phyloP scores from a whole-genome alignment of 2,797 vertebrate genomes.

The Chloroceryle inda region DNA sequence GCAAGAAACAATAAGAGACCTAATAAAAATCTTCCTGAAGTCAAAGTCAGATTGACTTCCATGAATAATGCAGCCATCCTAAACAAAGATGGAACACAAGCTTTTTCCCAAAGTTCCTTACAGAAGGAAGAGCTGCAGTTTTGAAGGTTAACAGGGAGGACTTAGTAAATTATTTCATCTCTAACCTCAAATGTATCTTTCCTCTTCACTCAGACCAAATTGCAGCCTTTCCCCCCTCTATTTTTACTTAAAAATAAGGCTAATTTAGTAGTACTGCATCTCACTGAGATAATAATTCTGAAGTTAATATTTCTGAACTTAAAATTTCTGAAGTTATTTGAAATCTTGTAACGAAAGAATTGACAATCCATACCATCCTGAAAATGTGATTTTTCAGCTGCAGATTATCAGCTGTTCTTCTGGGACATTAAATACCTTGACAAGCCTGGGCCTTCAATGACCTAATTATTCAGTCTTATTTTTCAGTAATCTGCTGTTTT shows the following conservation, averaged over 20 bases:
- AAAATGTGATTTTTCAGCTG: not conserved
- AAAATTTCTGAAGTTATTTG: not conserved
- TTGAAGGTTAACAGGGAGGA: not conserved
- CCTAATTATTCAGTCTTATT: conserved; percentile 55
- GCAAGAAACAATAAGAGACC: not conserved
- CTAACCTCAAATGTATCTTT: not conserved
- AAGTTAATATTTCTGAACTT: too few relatives aligned
- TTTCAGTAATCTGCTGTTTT: conserved; percentile 57
- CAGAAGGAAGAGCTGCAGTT: not conserved
- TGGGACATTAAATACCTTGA: not conserved
- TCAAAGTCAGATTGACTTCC: not conserved
- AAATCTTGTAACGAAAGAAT: not conserved
- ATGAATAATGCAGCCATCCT: not conserved
- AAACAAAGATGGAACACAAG: not conserved
- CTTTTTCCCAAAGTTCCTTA: not conserved
- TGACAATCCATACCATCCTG: not conserved
- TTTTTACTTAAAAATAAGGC: not conserved
- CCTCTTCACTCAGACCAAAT: not conserved
- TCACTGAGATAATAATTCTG: not conserved
- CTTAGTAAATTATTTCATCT: not conserved
- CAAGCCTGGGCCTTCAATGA: conserved; percentile 2
- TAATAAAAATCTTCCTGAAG: not conserved
- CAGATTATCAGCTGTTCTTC: not conserved
- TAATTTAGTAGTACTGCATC: not conserved
- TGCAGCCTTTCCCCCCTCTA: not conserved